phyloP scores from a whole-genome alignment of 2,797 vertebrate species.

The Ptychadena robeensis region DNA sequence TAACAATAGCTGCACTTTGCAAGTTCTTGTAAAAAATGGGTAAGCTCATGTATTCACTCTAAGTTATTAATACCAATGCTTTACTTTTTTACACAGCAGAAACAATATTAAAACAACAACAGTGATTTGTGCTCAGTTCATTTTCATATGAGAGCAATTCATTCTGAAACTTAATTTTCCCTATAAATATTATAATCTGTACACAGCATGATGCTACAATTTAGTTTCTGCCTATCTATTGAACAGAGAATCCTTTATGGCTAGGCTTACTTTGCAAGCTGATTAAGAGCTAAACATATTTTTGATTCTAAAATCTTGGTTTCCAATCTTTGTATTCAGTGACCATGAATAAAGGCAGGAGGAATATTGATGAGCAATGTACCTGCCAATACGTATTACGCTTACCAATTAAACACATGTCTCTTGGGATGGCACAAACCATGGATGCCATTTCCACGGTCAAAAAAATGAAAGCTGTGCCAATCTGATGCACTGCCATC shows the following conservation, averaged over 20 bases:
- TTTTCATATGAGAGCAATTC: neutral
- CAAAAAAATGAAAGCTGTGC: constrained; percentile 83
- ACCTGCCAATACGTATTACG: constrained; percentile 72
- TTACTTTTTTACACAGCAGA: no score
- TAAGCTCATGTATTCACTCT: no score
- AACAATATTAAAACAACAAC: neutral
- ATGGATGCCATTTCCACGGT: constrained; percentile 91
- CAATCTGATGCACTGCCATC: constrained; percentile 92
- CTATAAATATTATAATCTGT: neutral
- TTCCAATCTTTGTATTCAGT: constrained; percentile 4
- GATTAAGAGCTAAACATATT: neutral
- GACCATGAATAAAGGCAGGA: constrained; percentile 13
- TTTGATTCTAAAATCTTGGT: neutral
- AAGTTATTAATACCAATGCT: no score
- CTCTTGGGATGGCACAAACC: constrained; percentile 87
- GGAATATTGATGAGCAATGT: constrained; percentile 1
- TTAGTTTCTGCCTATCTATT: neutral
- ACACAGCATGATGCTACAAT: neutral
- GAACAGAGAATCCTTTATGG: neutral
- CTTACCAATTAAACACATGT: constrained; percentile 75
- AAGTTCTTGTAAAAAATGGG: no score
- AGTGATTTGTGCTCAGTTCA: neutral
- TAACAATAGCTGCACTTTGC: no score
- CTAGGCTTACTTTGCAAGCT: neutral
- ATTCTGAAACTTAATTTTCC: neutral